Evolutionary conservation across 2,113 vertebrate species (phyloP), one percentile per base, ranked within the genome.

Genomic region (Ochotona curzoniae): DNA sequence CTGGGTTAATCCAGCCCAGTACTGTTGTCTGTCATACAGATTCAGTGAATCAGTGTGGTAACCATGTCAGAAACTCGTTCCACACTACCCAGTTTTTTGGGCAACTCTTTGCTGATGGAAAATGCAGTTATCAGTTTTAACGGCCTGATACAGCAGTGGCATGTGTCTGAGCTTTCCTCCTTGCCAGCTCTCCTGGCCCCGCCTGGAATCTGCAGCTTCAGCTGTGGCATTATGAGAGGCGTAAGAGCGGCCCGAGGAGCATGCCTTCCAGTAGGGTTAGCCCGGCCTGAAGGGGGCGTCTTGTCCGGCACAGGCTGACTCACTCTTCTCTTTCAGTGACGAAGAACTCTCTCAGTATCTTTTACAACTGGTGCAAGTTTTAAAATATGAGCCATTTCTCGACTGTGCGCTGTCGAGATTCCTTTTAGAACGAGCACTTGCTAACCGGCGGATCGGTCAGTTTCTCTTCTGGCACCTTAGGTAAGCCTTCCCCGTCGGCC

Each of bases 401-500:
- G 99, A 99, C 92, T 99, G 99, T 71, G 99, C 99, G 0, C 99
- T 99, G 47, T 99, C 99, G 64, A 99, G 99, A 80, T 99, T 99
- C 97, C 98, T 99, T 1, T 83, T 99, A 94, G 98, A 99, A 87
- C 98, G 99, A 82, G 99, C 99, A 21, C 99, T 99, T 0, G 97
- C 97, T 76, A 99, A 99, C 35, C 98, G 99, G 94, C 99, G 98
- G 94, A 99, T 99, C 91, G 99, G 99, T 83, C 99, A 99, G 96
- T 99, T 99, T 98, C 98, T 99, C 51, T 99, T 99, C 98, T 99
- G 99, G 99, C 99, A 99, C 93, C 98, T 99, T 73, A 98, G 99
- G 99, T 99, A 96, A 96, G 98, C 98, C 7, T 35, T 87, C 75
- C 61, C 1, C 81, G 30, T 81, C 92, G 93, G 14, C 76, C 54